phyloP scores from a whole-genome alignment of 1,140 invertebrate species.

The Aphaenogaster floridana region DNA sequence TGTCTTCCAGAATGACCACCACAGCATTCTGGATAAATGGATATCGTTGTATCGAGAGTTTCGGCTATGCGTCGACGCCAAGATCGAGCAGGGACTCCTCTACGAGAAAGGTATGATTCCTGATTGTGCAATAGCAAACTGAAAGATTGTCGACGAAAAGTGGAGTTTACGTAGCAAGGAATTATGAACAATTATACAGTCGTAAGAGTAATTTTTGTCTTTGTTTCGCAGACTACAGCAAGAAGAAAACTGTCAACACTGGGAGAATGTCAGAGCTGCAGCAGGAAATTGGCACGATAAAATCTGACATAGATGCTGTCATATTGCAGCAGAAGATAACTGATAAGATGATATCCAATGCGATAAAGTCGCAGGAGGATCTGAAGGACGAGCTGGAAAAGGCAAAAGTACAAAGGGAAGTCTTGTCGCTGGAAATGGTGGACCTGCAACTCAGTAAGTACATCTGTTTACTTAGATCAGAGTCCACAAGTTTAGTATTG shows the following conservation, averaged over 20 bases:
- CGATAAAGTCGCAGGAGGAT: constrained; percentile 60
- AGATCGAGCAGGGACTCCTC: not conserved
- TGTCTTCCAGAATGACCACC: constrained; percentile 53
- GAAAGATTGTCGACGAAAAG: not conserved
- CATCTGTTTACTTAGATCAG: not conserved
- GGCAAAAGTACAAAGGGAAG: constrained; percentile 70
- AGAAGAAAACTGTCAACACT: constrained; percentile 12
- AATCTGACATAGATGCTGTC: constrained; percentile 64
- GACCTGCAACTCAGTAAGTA: constrained; percentile 77
- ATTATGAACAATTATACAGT: not conserved
- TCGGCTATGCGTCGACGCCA: constrained; percentile 6
- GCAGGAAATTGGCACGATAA: constrained; percentile 59
- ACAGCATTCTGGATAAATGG: constrained; percentile 58
- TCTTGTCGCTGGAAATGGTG: constrained; percentile 74
- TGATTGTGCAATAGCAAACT: not conserved
- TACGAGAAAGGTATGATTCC: constrained; percentile 46
- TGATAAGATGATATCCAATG: constrained; percentile 76
- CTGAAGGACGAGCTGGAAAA: constrained; percentile 60
- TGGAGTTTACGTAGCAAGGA: not conserved
- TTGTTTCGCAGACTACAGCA: not conserved
- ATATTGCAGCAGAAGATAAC: constrained; percentile 73
- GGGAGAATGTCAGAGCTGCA: constrained; percentile 67
- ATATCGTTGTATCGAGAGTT: constrained; percentile 22
- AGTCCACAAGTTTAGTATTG: not conserved
- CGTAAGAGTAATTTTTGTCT: not conserved